Conservation (phyloP, 2,113 vertebrate genomes). For the Saccopteryx bilineata region DNA sequence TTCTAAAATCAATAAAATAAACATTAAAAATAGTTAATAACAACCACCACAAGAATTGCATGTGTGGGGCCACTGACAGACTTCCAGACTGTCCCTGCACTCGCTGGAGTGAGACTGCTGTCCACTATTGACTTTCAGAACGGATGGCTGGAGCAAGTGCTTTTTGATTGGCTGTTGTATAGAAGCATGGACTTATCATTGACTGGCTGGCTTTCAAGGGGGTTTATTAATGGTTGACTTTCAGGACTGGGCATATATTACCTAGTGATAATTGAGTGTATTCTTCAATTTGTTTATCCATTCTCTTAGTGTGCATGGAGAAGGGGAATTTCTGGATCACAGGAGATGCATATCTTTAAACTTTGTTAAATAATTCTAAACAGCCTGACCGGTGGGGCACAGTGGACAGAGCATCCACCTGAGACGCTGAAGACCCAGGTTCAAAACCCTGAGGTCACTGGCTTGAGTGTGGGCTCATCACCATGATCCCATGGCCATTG, state of each 20-base stretch:
- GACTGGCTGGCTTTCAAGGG: background rate
- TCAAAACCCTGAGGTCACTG: too few relatives aligned
- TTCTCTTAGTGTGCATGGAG: background rate
- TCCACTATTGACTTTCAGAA: background rate
- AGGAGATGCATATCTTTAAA: background rate
- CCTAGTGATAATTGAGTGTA: background rate
- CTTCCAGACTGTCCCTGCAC: background rate
- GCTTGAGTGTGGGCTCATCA: too few relatives aligned
- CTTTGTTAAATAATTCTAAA: constrained; percentile 1
- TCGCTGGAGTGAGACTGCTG: background rate
- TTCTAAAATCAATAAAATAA: too few relatives aligned
- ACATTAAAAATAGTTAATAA: background rate
- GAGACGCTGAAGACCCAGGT: too few relatives aligned
- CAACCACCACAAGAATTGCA: too few relatives aligned
- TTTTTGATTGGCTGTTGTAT: background rate
- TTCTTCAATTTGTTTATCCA: background rate
- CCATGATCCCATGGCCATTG: too few relatives aligned
- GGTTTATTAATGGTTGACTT: background rate
- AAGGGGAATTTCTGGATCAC: background rate
- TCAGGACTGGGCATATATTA: background rate
- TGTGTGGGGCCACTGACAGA: background rate
- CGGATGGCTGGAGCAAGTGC: background rate
- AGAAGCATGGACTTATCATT: background rate
- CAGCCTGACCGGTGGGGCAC: background rate
- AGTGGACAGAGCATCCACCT: background rate